Evolutionary conservation across 23 tunicate species (phyloP), one percentile per base, ranked within the genome.

Genomic region (Clavelina lepadiformis): DNA sequence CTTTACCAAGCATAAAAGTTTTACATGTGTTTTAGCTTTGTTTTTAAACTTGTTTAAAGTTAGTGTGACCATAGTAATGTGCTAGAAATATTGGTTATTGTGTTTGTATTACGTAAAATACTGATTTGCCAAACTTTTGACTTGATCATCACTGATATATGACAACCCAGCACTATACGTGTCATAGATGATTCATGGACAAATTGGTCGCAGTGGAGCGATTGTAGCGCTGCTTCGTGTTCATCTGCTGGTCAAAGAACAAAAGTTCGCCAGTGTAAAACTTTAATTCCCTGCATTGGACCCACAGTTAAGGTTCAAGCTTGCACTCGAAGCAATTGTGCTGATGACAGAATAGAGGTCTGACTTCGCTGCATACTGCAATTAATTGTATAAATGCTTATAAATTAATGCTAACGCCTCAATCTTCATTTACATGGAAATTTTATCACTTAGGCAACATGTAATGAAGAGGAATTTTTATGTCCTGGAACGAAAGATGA

Each of bases 171-270:
- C n/a, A n/a, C n/a, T n/a, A n/a, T n/a, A n/a, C n/a, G n/a, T n/a
- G n/a, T n/a, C n/a, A n/a, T 54, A 68, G 74, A 28, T 51, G 71
- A 25, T 25, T 69, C 70, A 3, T 81, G 88, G 88, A 28, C 74
- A 13, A 35, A 24, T 2, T 81, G 88, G 88, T 38, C 74, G 0
- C 33, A 5, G 18, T 81, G 88, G 88, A 51, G 80, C 8, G 80
- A 73, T 32, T 81, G 88, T 50, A 81, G 51, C 46, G 80, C 80
- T 36, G 24, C 67, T 11, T 46, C 25, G 21, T 81, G 88, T 65
- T 51, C 31, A 0, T 28, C 6, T 32, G 49, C 20, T 8, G 88
- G 88, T 18, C 62, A 56, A 73, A 65, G 88, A 54, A 45, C 31
- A 0, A 35, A 74, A 38, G 74, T 73, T 25, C 72, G 88, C 4